phyloP scores from a whole-genome alignment of 2,113 vertebrate genomes.

The Oryzias curvinotus region DNA sequence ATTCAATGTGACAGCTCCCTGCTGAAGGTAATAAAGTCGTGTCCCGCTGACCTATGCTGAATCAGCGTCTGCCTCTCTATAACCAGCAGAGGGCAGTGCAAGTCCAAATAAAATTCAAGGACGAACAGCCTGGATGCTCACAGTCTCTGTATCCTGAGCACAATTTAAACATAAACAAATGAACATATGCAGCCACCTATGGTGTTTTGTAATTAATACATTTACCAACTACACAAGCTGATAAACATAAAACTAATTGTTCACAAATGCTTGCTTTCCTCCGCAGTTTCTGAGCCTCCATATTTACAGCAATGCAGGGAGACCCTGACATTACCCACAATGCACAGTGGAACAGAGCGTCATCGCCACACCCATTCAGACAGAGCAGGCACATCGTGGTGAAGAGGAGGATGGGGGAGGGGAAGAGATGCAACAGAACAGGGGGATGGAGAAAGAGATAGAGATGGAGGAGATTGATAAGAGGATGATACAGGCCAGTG shows the following conservation, averaged over 20 bases:
- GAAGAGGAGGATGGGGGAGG: conserved; percentile 61
- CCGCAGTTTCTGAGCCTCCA: conserved; percentile 43
- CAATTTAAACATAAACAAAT: background rate
- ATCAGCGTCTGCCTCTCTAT: conserved; percentile 3
- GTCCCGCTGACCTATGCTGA: conserved; percentile 14
- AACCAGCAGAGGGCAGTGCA: conserved; percentile 71
- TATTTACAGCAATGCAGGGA: conserved; percentile 70
- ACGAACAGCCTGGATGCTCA: conserved; percentile 38
- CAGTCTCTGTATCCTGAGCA: conserved; percentile 17
- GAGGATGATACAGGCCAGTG: conserved; percentile 39
- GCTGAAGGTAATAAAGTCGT: conserved; percentile 46
- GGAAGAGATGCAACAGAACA: conserved; percentile 42
- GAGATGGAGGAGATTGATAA: conserved; percentile 30
- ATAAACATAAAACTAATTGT: background rate
- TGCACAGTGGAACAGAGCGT: conserved; percentile 61
- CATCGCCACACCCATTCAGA: conserved; percentile 77
- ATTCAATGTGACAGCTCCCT: conserved; percentile 1
- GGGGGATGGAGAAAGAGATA: conserved; percentile 34
- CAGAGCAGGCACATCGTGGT: conserved; percentile 43
- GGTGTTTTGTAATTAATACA: conserved; percentile 14
- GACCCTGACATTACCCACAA: conserved; percentile 74
- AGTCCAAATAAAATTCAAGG: conserved; percentile 36
- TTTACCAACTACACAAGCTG: conserved; percentile 10
- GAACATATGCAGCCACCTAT: conserved; percentile 1
- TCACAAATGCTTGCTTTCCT: conserved; percentile 1